phyloP scores from a whole-genome alignment of 2,113 vertebrate genomes.

The Nyctereutes procyonoides region DNA sequence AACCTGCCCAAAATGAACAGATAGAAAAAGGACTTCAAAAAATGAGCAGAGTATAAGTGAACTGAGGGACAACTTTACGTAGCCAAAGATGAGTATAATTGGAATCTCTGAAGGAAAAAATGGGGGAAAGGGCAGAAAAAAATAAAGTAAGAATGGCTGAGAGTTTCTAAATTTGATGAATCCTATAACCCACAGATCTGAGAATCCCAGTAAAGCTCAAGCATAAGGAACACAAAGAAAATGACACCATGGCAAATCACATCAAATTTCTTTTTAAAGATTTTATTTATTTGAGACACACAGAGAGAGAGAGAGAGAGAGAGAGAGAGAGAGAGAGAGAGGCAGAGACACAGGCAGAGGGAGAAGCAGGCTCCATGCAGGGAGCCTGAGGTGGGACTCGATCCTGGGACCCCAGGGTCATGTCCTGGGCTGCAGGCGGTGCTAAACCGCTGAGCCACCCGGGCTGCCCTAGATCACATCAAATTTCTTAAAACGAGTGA shows the following conservation, averaged over 20 bases:
- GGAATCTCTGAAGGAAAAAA: background rate
- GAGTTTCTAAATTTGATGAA: background rate
- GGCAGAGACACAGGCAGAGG: no score
- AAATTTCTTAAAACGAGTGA: background rate
- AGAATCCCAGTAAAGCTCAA: background rate
- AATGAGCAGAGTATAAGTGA: background rate
- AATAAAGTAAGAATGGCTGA: background rate
- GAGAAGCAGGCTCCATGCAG: no score
- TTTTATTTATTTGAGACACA: no score
- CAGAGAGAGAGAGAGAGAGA: no score
- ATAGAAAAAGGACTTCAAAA: background rate
- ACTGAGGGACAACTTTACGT: background rate
- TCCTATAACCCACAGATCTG: background rate
- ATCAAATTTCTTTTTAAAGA: no score
- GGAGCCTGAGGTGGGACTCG: no score
- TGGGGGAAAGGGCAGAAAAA: background rate
- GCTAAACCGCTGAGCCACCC: no score
- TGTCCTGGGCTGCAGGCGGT: no score
- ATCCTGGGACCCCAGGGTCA: no score
- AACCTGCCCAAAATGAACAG: background rate
- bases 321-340: no score
- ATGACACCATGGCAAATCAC: background rate
- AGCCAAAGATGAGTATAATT: background rate
- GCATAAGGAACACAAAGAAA: background rate
- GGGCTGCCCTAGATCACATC: background rate